Evolutionary conservation across 2,113 vertebrate genomes (phyloP).

Genomic region (Pogona vitticeps): DNA sequence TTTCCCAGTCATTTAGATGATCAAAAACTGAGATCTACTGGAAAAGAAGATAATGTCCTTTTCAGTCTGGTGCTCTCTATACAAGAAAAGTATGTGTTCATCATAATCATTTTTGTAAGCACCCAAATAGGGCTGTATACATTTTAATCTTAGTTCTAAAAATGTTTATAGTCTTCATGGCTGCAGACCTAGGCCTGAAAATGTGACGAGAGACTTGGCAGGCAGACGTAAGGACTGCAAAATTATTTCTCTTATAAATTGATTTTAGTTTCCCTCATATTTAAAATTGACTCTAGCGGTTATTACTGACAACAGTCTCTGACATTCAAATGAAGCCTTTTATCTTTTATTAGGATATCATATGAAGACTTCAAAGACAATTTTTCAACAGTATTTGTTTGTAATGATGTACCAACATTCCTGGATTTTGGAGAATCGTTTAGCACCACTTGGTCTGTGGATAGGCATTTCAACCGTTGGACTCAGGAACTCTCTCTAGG

Average conservation of each 20-base stretch:
- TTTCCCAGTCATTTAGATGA: no score
- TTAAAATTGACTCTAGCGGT: neutral
- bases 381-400: conserved; percentile 70
- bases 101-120: no score
- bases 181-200: neutral
- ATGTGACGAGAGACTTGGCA: neutral
- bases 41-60: no score
- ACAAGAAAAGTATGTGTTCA: no score
- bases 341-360: conserved; percentile 74
- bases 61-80: no score
- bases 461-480: conserved; percentile 34
- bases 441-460: conserved; percentile 53
- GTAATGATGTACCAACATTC: conserved; percentile 62
- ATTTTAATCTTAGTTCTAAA: neutral
- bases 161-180: neutral
- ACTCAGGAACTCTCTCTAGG: conserved; percentile 20
- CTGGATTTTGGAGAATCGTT: conserved; percentile 56
- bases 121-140: no score
- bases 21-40: no score
- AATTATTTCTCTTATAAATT: neutral
- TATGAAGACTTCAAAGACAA: conserved; percentile 71
- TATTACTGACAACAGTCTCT: neutral
- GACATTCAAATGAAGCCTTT: neutral
- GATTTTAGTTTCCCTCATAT: neutral
- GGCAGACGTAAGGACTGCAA: neutral